A percentile compares a stretch with the other conserved stretches of the same genome.
Evolutionary conservation across 2,797 vertebrate genomes (phyloP).

Genomic region (Coccyzus lansbergi): DNA sequence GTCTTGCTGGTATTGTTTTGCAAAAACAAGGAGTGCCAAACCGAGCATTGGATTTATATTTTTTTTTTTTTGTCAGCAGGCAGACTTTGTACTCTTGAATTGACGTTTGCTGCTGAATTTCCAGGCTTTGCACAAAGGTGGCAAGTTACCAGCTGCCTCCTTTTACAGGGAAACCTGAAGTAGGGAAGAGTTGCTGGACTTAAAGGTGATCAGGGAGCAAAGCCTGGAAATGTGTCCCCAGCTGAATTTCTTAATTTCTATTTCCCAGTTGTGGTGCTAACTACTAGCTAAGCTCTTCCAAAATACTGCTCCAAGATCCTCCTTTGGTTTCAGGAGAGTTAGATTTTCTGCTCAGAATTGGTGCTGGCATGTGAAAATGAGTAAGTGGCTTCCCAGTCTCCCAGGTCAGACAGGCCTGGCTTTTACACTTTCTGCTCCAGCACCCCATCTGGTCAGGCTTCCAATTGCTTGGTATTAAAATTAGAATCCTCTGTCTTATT

Average conservation of each 20-base stretch:
- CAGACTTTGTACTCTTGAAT: background rate
- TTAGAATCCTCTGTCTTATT: background rate
- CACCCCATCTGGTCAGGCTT: background rate
- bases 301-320: constrained; percentile 10
- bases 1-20: background rate
- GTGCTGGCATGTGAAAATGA: background rate
- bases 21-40: background rate
- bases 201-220: background rate
- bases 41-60: background rate
- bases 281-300: background rate
- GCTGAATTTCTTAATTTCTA: background rate
- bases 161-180: background rate
- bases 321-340: constrained; percentile 26
- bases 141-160: background rate
- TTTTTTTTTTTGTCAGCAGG: background rate
- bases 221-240: background rate
- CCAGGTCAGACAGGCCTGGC: background rate
- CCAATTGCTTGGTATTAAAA: background rate
- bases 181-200: background rate
- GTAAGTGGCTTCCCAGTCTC: background rate
- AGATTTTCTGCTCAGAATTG: background rate
- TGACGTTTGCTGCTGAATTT: background rate
- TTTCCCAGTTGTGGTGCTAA: constrained; percentile 13
- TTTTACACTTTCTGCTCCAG: background rate
- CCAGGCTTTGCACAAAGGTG: background rate